phyloP scores from a whole-genome alignment of 2,888 invertebrate genomes.

The Catocala sponsa region DNA sequence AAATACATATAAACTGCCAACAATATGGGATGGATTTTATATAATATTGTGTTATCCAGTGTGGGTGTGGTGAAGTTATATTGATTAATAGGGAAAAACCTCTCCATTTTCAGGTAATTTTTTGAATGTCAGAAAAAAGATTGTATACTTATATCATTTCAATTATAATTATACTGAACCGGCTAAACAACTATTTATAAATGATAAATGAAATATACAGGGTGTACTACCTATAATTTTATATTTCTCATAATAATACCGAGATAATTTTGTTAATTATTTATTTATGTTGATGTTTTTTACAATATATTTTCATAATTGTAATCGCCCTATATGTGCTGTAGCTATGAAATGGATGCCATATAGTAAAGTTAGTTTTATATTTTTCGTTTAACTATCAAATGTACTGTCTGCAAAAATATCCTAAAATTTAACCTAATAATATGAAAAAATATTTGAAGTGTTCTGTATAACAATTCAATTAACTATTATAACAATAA shows the following conservation, averaged over 20 bases:
- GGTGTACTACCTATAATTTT: too few species aligned
- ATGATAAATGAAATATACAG: too few species aligned
- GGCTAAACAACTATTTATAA: too few species aligned
- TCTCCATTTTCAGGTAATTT: too few species aligned
- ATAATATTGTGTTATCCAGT: too few species aligned
- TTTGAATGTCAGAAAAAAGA: too few species aligned
- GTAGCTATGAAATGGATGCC: constrained; percentile 33
- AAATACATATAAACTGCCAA: too few species aligned
- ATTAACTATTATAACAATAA: constrained; percentile 12
- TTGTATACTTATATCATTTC: too few species aligned
- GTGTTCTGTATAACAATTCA: constrained; percentile 10
- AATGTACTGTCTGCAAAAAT: constrained; percentile 20
- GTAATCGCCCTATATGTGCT: constrained; percentile 12
- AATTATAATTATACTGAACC: too few species aligned
- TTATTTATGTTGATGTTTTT: constrained; percentile 3
- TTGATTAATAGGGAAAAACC: too few species aligned
- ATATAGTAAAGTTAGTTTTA: constrained; percentile 30
- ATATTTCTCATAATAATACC: too few species aligned
- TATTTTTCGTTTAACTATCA: constrained; percentile 10
- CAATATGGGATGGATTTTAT: constrained; percentile 7
- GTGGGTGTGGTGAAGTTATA: too few species aligned
- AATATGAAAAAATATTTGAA: constrained; percentile 8
- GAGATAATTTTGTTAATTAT: not conserved
- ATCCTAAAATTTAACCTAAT: not conserved
- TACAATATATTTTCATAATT: not conserved